Base-by-base conservation (phyloP, 2,888 invertebrate species). In the Seira musarum region DNA sequence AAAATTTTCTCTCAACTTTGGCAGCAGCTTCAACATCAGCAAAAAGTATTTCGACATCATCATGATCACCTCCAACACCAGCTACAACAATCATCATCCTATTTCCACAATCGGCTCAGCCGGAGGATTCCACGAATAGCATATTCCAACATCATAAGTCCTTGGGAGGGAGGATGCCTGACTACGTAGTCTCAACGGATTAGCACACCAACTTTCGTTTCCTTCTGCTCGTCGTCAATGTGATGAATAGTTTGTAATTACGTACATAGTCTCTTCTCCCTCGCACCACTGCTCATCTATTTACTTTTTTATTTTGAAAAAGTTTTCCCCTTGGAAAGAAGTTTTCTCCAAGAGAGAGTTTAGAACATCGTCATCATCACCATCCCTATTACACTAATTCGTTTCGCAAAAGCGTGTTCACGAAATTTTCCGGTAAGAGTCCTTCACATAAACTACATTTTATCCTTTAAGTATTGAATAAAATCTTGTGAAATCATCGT, bases 211-310 rank as follows among this genome's bases (percentile, higher is more conserved):
- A 8, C 53, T 53, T 17, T 3, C 13, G 53, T 8, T 15, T 53
- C 53, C 2, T 53, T 15, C 53, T 13, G 6, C 13, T 40, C 13
- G 13, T 53, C 17, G 2, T 53, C 53, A 17, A 53, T 13, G 53
- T 53, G 53, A 53, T 53, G 53, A 53, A 53, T 53, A 53, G 53
- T 17, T 53, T 53, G 53, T 53, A 53, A 53, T 53, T 53, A 53
- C 53, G 53, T 17, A 53, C 53, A 15, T 53, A n/a, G 40, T 40
- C 6, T 13, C 40, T n/a, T 53, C 15, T 53, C 6, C 6, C 53
- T 53, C 15, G 3, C 30, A 30, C 30, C 30, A 30, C 30, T 30
- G 30, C 30, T 30, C 30, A 30, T 30, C 30, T 30, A 30, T 5
- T 2, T 30, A 30, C 8, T 30, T 30, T 30, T 30, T 30, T 8